phyloP scores from a whole-genome alignment of 2,888 invertebrate species.

The Xanthorhoe spadicearia region DNA sequence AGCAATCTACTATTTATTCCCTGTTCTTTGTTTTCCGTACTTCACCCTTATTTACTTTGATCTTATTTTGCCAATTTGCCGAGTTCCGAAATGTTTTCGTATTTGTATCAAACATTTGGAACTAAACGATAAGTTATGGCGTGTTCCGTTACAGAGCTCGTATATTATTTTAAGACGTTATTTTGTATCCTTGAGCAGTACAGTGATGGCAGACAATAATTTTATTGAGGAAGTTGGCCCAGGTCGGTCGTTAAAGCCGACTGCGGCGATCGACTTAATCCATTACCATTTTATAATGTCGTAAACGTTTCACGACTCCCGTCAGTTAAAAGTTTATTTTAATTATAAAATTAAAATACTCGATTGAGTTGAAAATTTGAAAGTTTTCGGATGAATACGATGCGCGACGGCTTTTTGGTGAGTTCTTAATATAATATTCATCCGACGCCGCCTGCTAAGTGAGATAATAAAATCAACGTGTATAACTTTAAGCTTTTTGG shows the following conservation, averaged over 20 bases:
- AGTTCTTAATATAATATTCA: slow-evolving; percentile 35
- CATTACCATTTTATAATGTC: slow-evolving; percentile 81
- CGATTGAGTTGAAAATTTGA: slow-evolving; percentile 42
- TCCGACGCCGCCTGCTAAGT: slow-evolving; percentile 35
- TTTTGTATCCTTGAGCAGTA: slow-evolving; percentile 47
- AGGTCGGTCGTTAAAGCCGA: slow-evolving; percentile 74
- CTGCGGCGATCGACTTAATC: slow-evolving; percentile 77
- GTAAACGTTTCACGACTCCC: slow-evolving; percentile 79
- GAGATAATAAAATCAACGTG: slow-evolving; percentile 40
- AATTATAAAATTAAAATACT: slow-evolving; percentile 60
- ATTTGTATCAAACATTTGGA: slow-evolving; percentile 25
- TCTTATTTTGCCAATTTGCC: slow-evolving; percentile 42
- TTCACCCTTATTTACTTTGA: slow-evolving; percentile 41
- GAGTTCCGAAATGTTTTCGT: slow-evolving; percentile 32
- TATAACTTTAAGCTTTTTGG: slow-evolving; percentile 33
- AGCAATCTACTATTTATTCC: too few relatives aligned
- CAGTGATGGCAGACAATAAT: slow-evolving; percentile 67
- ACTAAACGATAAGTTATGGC: slow-evolving; percentile 22
- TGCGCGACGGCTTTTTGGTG: slow-evolving; percentile 27
- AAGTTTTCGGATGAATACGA: slow-evolving; percentile 39
- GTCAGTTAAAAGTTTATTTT: slow-evolving; percentile 68
- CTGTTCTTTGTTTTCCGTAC: slow-evolving; percentile 45
- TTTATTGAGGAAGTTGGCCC: slow-evolving; percentile 82
- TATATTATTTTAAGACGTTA: slow-evolving; percentile 44
- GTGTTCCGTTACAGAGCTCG: slow-evolving; percentile 39